Percentiles rank a stretch among this genome's conserved stretches.
phyloP scores from a whole-genome alignment of 2,797 vertebrate genomes.

The Chloroceryle amazona region DNA sequence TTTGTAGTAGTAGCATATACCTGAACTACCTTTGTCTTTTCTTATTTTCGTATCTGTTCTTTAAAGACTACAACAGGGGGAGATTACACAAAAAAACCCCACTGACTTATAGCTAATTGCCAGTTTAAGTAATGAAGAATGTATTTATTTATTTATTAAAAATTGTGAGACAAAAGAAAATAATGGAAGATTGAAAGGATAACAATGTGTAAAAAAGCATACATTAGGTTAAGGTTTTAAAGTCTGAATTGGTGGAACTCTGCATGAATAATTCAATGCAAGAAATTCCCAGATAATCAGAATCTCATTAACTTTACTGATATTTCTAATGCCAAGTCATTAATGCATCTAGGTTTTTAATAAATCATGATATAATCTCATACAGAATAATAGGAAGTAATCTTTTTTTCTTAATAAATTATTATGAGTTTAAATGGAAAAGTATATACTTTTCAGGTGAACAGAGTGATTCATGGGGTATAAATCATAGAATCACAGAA shows the following conservation, averaged over 20 bases:
- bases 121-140: not conserved
- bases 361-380: not conserved
- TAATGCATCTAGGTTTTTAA: not conserved
- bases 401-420: not conserved
- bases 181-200: not conserved
- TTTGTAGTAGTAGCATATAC: not conserved
- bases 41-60: not conserved
- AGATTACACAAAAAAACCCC: not conserved
- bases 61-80: not conserved
- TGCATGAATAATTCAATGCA: not conserved
- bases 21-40: not conserved
- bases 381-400: not conserved
- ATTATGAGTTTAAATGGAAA: not conserved
- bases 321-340: not conserved
- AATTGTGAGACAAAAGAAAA: not conserved
- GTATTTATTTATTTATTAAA: not conserved
- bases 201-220: not conserved
- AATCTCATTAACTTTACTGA: conserved; percentile 13
- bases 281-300: not conserved
- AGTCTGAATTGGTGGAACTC: not conserved
- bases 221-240: not conserved
- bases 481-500: not conserved
- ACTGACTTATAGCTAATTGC: not conserved
- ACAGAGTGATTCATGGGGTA: not conserved
- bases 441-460: not conserved